Base-by-base conservation (phyloP, 2,113 vertebrate genomes). In the Podilymbus podiceps region DNA sequence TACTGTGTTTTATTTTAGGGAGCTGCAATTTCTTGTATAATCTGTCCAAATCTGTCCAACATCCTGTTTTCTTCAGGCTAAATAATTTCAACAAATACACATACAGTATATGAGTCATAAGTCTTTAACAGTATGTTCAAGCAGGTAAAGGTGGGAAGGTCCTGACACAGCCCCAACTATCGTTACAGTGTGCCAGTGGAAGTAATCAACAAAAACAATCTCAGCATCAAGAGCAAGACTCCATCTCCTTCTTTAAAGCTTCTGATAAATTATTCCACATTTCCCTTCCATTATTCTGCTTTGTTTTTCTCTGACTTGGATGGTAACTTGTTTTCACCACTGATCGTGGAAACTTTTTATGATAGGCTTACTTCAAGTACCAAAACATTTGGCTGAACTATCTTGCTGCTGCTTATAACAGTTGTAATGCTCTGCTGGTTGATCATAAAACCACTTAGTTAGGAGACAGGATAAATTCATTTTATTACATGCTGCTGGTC, bases 21-120 rank as follows among this genome's bases (percentile, higher is more conserved):
- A 95, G 58, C 38, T 69, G 13, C 28, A 86, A 72, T 90, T 92
- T 89, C 40, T 90, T 23, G 12, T 88, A 90, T 91, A 73, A 46
- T 23, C 75, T 64, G 16, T 72, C 49, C 60, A 49, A 82, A 80
- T 60, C 46, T 42, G 25, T 58, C 78, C 33, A 86, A 81, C 62
- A 88, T 97, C 90, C 84, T 95, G 88, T 96, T 97, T 96, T 55
- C 85, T 95, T 96, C 56, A 88, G 68, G 67, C 10, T n/a, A 90
- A 30, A 81, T 23, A 85, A 74, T 88, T 22, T 69, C 2, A 1
- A 68, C 63, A 76, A 38, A 88, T 75, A 8, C 8, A 30, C 25
- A 78, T 49, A 67, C 11, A 73, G 9, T 18, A 40, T 25, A 46
- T 7, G 11, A 56, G 30, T 69, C 7, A 7, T 16, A 64, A 60